These are phyloP conservation scores for Styela plicata DNA, from an alignment of 23 tunicate species.

Conservation along the genomic window DNA sequence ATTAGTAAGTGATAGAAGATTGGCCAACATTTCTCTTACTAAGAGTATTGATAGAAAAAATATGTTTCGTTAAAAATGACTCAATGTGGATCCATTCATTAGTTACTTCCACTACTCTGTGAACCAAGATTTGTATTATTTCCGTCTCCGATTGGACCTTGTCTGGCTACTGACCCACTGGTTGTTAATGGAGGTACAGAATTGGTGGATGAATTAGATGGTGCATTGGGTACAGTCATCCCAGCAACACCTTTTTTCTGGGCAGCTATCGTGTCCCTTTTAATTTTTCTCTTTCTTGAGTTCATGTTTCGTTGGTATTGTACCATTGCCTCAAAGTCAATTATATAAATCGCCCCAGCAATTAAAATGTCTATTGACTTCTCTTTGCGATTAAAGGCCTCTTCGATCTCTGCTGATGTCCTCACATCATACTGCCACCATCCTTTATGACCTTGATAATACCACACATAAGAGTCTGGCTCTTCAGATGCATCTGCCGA, in stretches of 20 bases:
- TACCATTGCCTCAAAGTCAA: conserved; percentile 71
- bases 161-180: neutral
- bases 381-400: conserved; percentile 47
- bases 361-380: conserved; percentile 55
- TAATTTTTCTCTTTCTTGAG: conserved; percentile 82
- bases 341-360: conserved; percentile 77
- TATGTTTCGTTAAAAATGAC: no score
- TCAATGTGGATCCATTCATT: neutral
- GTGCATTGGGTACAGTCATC: conserved; percentile 7
- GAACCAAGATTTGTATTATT: neutral
- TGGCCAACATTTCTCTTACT: no score
- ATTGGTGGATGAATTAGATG: neutral
- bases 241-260: conserved; percentile 82
- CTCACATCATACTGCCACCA: conserved; percentile 98
- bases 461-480: conserved; percentile 67
- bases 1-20: no score
- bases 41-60: no score
- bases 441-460: conserved; percentile 87
- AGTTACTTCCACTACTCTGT: neutral
- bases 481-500: neutral
- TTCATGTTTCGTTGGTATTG: conserved; percentile 63
- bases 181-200: neutral
- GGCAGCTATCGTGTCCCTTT: conserved; percentile 53
- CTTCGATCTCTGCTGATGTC: conserved; percentile 66
- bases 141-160: conserved; percentile 23